Evolutionary conservation across 2,888 invertebrate genomes (phyloP), one percentile per base, ranked within the genome.

Genomic region (Ophonus ardosiacus): DNA sequence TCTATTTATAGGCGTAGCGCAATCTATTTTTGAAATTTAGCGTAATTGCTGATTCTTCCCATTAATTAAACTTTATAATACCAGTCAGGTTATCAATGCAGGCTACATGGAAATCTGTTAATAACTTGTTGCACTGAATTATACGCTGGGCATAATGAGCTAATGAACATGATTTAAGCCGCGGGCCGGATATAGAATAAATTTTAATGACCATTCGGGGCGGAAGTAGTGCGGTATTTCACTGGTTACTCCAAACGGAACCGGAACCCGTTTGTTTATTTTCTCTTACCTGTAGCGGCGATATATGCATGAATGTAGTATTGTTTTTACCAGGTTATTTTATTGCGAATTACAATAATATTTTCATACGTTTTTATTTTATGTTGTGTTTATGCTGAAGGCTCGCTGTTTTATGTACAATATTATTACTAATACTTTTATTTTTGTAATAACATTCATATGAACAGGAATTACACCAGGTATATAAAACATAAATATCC

Each of bases 141-240:
- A 51, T 31, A 31, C 31, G 38, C 38, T 24, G 13, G 38, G n/a
- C 68, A 24, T 68, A 68, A 68, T 68, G 68, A 38, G n/a, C 68
- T 68, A 68, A 68, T 68, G 31, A 68, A 68, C 68, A 68, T 68
- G 38, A 68, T 68, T 68, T 31, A 68, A 68, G 15, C 68, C 24
- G 13, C 5, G 24, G 59, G 15, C 10, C 31, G 68, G 68, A 68
- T 38, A 68, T 68, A 68, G 31, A 68, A 31, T 68, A 68, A 68
- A 68, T 40, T 68, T 68, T 68, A 68, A 68, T 68, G 24, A 38
- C 38, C 68, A 24, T n/a, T 68, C 6, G 15, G n/a, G 31, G 15
- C 38, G 68, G 38, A 68, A 65, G 38, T 68, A 63, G 63, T 63
- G 63, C 63, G 63, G 21, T 63, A 63, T 63, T 63, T 63, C 63